Percentiles rank a stretch among this genome's conserved stretches.
These are phyloP conservation scores for Epinephelus cyanopodus DNA, from an alignment of 2,113 vertebrate genomes.

Conservation along the genomic window DNA sequence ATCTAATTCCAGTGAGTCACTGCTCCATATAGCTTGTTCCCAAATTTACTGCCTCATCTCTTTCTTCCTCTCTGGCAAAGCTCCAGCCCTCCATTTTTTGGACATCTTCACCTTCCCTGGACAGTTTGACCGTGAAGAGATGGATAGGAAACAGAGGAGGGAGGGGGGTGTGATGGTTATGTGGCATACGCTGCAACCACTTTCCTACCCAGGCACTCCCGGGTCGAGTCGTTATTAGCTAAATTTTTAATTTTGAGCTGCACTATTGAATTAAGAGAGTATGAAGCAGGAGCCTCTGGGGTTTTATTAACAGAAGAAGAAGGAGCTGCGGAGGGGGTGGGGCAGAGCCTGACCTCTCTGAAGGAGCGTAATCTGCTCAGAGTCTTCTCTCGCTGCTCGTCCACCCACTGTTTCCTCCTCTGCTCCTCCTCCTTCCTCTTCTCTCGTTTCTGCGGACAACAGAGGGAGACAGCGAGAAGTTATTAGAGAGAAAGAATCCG, in stretches of 20 bases:
- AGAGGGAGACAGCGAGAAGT: conserved; percentile 58
- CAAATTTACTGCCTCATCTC: background rate
- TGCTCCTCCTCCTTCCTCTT: conserved; percentile 91
- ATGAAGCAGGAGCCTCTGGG: background rate
- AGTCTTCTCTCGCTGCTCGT: conserved; percentile 92
- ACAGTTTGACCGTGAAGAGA: background rate
- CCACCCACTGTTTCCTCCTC: conserved; percentile 92
- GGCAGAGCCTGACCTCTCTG: conserved; percentile 87
- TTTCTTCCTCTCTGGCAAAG: background rate
- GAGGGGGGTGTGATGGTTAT: background rate
- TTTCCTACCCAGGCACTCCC: background rate
- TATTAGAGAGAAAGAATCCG: background rate
- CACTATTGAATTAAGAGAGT: background rate
- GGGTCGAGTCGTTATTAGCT: background rate
- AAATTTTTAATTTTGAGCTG: conserved; percentile 28
- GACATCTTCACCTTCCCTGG: background rate
- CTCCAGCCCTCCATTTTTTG: background rate
- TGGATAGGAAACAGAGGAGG: background rate
- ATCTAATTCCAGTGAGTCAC: background rate
- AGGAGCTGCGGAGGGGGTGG: background rate
- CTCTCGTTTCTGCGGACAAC: conserved; percentile 91
- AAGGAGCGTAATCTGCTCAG: conserved; percentile 92
- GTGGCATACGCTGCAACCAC: background rate
- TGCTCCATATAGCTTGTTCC: background rate
- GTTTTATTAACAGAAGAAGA: conserved; percentile 16